These are phyloP conservation scores for Eugnorisma glareosa DNA, from an alignment of 2,888 invertebrate species.

Conservation along the genomic window DNA sequence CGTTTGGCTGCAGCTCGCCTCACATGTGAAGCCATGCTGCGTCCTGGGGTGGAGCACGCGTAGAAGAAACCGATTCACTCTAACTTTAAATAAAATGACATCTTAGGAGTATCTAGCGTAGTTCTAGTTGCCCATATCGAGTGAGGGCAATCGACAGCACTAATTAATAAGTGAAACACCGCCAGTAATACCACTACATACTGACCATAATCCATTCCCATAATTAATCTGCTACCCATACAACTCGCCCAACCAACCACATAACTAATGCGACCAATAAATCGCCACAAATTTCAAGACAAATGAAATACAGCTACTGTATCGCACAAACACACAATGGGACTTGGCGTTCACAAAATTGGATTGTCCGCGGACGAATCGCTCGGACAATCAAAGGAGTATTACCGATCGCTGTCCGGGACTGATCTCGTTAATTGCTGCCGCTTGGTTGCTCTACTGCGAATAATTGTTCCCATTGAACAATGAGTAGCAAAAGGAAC, in stretches of 20 bases:
- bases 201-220: neutral
- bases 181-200: neutral
- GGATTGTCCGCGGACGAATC: constrained; percentile 66
- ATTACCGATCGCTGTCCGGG: constrained; percentile 64
- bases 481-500: constrained; percentile 50
- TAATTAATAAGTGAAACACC: constrained; percentile 6
- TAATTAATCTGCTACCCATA: constrained; percentile 28
- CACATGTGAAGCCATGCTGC: no score
- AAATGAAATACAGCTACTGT: constrained; percentile 55
- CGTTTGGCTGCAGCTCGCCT: no score
- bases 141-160: neutral
- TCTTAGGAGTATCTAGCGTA: neutral
- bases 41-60: no score
- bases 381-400: constrained; percentile 69
- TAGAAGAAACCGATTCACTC: no score
- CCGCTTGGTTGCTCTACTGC: constrained; percentile 63
- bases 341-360: constrained; percentile 61
- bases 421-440: constrained; percentile 68
- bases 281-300: constrained; percentile 56
- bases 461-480: constrained; percentile 64
- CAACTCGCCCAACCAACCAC: constrained; percentile 18
- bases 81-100: no score
- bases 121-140: neutral
- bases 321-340: constrained; percentile 56
- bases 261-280: constrained; percentile 48